Base-by-base conservation (phyloP, 2,888 invertebrate species). In the Chalcis sispes region DNA sequence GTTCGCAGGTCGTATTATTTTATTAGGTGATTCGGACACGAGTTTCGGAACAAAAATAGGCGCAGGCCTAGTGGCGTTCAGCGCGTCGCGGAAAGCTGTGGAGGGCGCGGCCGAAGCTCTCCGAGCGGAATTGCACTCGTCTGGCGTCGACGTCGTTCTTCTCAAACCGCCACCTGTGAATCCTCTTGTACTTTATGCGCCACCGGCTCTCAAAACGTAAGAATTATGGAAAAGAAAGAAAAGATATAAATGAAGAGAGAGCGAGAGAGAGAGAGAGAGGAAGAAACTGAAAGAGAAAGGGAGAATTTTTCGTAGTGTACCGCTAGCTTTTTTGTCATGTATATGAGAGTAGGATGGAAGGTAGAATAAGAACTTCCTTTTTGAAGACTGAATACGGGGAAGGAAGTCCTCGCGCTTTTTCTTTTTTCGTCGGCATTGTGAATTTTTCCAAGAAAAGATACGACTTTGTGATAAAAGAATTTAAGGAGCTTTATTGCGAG, bases 101-200 rank as follows among this genome's bases (percentile, higher is more conserved):
- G 94, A 95, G 89, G 95, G 95, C 72, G 95, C 95, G 4, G 94
- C 94, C 77, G 92, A 93, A 40, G 94, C 95, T 5, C 88, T 95
- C 77, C 90, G 94, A 40, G 90, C 92, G 54, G 93, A 94, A 81
- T 89, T 95, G 79, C 92, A 92, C 70, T 92, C 94, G 2, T 91
- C 93, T 77, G 93, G 94, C 13, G 92, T 96, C 73, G 93, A 92
- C 84, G 95, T 96, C 40, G 91, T 95, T 54, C 91, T 95, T 75
- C 89, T 96, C 78, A 94, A 95, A 86, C 94, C 95, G 8, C 86
- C 86, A 40, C 81, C 84, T 27, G 83, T 86, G 77, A 87, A 87
- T 82, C 86, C 86, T 54, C 80, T 85, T 54, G 80, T 80, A 77
- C 82, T 87, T 67, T 87, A 86, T 75, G 82, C 83, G 59, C 72